Evolutionary conservation across 1,140 invertebrate genomes (phyloP).

Genomic region (Halyomorpha halys): DNA sequence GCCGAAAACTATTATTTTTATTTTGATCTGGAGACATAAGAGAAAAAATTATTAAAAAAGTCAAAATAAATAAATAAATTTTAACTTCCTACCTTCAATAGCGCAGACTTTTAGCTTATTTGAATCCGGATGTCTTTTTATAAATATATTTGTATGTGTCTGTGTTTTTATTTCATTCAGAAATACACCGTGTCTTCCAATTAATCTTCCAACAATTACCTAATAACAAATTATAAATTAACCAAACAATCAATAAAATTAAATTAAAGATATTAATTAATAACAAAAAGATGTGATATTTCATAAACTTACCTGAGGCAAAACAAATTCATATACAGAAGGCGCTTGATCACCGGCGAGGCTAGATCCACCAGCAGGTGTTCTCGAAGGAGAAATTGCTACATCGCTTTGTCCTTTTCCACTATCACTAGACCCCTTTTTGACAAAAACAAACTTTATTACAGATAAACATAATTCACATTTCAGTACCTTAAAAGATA

Average conservation of each 20-base stretch:
- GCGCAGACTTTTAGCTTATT: conserved; percentile 66
- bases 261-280: neutral
- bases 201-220: conserved; percentile 70
- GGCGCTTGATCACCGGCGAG: conserved; percentile 30
- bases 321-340: conserved; percentile 30
- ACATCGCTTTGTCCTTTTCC: conserved; percentile 61
- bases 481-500: too few relatives aligned
- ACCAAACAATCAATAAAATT: too few relatives aligned
- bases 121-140: conserved; percentile 64
- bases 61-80: neutral
- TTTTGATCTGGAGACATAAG: too few relatives aligned
- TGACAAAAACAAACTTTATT: too few relatives aligned
- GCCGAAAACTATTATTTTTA: too few relatives aligned
- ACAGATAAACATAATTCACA: too few relatives aligned
- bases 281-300: neutral
- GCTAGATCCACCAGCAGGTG: conserved; percentile 31
- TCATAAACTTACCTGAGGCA: conserved; percentile 29
- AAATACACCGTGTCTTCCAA: conserved; percentile 72
- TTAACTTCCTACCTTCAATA: conserved; percentile 55
- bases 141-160: conserved; percentile 62
- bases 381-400: conserved; percentile 45
- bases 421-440: conserved; percentile 61
- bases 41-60: too few relatives aligned
- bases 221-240: too few relatives aligned
- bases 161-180: conserved; percentile 68